Conservation (phyloP, 2,113 vertebrate genomes). For the Notiomystis cincta region DNA sequence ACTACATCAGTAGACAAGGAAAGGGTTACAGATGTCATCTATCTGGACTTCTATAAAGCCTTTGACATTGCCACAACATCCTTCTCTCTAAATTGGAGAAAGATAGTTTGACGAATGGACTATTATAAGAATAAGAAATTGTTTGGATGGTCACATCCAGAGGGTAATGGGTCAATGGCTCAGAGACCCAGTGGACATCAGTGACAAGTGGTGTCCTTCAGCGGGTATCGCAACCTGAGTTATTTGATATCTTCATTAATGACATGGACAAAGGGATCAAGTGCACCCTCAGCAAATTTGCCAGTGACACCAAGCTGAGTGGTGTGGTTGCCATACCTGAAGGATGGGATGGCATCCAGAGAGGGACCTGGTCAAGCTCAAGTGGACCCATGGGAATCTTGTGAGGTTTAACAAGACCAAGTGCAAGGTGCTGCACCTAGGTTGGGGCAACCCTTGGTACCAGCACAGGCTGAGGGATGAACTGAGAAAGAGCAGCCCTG, state of each 20-base stretch:
- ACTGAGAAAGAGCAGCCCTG: background rate
- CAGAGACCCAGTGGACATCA: no score
- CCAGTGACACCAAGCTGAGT: background rate
- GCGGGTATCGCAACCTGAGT: no score
- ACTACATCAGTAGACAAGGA: background rate
- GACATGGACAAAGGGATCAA: no score
- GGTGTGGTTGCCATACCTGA: background rate
- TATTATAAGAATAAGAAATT: no score
- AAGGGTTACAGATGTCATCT: background rate
- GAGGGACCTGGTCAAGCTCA: background rate
- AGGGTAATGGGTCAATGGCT: no score
- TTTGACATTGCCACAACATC: no score
- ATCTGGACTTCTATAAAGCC: background rate
- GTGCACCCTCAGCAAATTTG: no score
- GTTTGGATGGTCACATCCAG: no score
- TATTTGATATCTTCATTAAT: no score
- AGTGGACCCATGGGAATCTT: background rate
- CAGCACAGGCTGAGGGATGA: background rate
- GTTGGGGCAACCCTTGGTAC: rapidly evolving
- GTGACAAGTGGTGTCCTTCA: no score
- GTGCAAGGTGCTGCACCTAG: background rate
- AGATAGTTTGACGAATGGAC: no score
- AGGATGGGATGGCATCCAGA: background rate
- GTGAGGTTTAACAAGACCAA: background rate
- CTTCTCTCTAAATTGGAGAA: no score